Conservation (phyloP, 1,140 invertebrate genomes). For the Probaryconus sp. region DNA sequence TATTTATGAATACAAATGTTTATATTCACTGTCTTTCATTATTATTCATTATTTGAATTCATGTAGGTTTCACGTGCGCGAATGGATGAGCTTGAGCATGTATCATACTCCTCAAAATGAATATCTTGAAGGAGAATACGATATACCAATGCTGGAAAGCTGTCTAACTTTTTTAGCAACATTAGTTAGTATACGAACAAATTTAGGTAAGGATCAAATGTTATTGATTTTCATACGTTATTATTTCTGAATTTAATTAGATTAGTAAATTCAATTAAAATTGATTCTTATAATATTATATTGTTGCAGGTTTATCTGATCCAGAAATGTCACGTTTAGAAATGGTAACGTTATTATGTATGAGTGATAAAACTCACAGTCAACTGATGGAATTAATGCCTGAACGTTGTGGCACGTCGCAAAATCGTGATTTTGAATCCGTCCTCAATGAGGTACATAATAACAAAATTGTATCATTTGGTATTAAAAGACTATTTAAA, state of each 20-base stretch:
- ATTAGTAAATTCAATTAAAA: too few species aligned
- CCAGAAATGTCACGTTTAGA: constrained; percentile 86
- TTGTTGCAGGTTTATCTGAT: constrained; percentile 77
- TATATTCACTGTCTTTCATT: too few species aligned
- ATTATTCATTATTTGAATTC: constrained; percentile 7
- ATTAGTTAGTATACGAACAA: constrained; percentile 92
- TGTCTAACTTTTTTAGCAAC: constrained; percentile 94
- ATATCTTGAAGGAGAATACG: constrained; percentile 85
- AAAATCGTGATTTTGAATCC: constrained; percentile 93
- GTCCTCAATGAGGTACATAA: constrained; percentile 84
- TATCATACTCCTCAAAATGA: constrained; percentile 81
- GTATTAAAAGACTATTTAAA: neutral
- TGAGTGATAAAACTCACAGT: constrained; percentile 96
- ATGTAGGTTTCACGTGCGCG: constrained; percentile 87
- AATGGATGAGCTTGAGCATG: constrained; percentile 90
- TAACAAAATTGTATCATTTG: neutral
- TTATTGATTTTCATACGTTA: neutral
- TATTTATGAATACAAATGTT: too few species aligned
- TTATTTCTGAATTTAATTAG: constrained; percentile 3
- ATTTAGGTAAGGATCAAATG: constrained; percentile 83
- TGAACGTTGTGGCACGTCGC: constrained; percentile 93
- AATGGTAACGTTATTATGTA: constrained; percentile 94
- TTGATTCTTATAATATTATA: too few species aligned
- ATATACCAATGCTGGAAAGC: constrained; percentile 94
- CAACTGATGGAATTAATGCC: constrained; percentile 97